These are phyloP conservation scores for Hecatera dysodea DNA, from an alignment of 2,888 invertebrate species.

Conservation along the genomic window DNA sequence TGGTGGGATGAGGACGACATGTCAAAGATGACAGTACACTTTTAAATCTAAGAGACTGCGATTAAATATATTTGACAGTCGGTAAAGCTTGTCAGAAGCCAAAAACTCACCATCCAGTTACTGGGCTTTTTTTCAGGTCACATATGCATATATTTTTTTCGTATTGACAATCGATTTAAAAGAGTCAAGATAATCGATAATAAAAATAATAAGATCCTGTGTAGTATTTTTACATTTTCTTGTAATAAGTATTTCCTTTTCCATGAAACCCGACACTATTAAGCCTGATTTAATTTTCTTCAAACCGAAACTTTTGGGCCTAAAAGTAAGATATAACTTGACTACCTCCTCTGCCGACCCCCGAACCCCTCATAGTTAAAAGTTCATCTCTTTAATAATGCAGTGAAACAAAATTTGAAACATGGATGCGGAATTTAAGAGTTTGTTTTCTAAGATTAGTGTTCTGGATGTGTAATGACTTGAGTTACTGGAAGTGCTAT, in stretches of 20 bases:
- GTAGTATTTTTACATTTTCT: no score
- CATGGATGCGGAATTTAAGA: slow-evolving; percentile 43
- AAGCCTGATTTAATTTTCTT: slow-evolving; percentile 16
- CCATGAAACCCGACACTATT: not conserved
- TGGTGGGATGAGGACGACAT: no score
- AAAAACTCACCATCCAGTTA: no score
- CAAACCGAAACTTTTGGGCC: slow-evolving; percentile 21
- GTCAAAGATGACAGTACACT: no score
- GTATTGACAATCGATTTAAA: no score
- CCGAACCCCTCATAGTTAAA: slow-evolving; percentile 34
- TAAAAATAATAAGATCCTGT: no score
- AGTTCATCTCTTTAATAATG: slow-evolving; percentile 44
- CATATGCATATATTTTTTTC: no score
- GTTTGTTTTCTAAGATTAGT: slow-evolving; percentile 51
- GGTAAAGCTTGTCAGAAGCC: no score
- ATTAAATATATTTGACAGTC: no score
- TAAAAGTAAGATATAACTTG: slow-evolving; percentile 21
- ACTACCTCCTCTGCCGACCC: slow-evolving; percentile 10
- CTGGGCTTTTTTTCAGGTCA: no score
- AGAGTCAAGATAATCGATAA: no score
- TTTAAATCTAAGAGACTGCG: no score
- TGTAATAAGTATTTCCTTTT: not conserved
- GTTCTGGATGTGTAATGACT: slow-evolving; percentile 1
- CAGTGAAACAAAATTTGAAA: slow-evolving; percentile 56
- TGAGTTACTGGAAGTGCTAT: slow-evolving; percentile 7